Conservation (phyloP, 2,797 vertebrate genomes). For the Melanotaenia nigrans region DNA sequence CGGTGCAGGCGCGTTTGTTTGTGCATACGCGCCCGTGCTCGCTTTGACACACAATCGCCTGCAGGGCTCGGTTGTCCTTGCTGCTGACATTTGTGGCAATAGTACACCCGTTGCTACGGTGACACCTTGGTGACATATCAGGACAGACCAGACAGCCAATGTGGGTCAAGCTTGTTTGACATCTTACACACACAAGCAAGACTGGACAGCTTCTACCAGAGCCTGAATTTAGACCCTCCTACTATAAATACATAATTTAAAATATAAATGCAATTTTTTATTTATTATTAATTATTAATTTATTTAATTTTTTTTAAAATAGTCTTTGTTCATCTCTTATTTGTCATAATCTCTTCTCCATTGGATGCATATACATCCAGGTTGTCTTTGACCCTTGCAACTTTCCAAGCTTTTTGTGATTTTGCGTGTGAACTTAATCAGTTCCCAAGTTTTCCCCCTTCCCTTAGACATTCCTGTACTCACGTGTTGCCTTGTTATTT, state of each 20-base stretch:
- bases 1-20: conserved; percentile 12
- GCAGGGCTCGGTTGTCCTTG: conserved; percentile 58
- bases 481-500: no score
- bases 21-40: conserved; percentile 10
- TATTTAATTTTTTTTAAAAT: no score
- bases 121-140: conserved; percentile 62
- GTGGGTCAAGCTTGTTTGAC: conserved; percentile 63
- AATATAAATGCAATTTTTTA: neutral
- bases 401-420: no score
- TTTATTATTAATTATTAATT: no score
- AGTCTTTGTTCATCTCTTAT: no score
- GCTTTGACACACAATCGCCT: conserved; percentile 57
- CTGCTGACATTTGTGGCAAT: conserved; percentile 58
- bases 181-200: conserved; percentile 11
- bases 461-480: no score
- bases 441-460: no score
- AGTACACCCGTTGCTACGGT: conserved; percentile 57
- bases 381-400: no score
- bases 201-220: neutral
- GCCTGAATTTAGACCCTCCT: conserved; percentile 11
- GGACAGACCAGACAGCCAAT: conserved; percentile 52
- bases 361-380: no score
- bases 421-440: no score
- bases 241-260: no score
- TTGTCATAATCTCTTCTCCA: no score